Evolutionary conservation across 1,140 invertebrate species (phyloP).

Genomic region (Batillaria attramentaria): DNA sequence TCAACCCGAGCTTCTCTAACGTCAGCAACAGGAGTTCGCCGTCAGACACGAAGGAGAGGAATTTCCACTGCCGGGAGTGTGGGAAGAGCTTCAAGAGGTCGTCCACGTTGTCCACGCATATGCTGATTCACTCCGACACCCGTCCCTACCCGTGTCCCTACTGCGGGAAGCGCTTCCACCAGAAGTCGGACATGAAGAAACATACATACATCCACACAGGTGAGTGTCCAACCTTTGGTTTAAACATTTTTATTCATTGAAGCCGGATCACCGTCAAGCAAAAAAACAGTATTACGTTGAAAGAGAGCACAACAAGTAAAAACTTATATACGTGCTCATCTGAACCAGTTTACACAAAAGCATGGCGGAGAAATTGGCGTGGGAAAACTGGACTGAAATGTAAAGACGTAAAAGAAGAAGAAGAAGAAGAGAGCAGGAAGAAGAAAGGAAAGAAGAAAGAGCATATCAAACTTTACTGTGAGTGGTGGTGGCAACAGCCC

Average conservation of each 20-base stretch:
- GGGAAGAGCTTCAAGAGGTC: constrained; percentile 98
- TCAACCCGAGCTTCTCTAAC: not conserved
- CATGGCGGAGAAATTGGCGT: too few species aligned
- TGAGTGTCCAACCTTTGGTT: constrained; percentile 69
- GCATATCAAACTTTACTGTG: too few species aligned
- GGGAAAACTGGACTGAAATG: too few species aligned
- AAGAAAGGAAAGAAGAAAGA: too few species aligned
- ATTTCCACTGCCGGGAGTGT: constrained; percentile 96
- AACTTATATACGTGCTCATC: too few species aligned
- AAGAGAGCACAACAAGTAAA: too few species aligned
- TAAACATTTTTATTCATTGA: constrained; percentile 57
- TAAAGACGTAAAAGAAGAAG: too few species aligned
- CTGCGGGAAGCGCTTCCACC: constrained; percentile 97
- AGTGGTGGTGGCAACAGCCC: too few species aligned
- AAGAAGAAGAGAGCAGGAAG: too few species aligned
- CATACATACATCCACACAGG: constrained; percentile 99
- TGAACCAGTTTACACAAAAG: too few species aligned
- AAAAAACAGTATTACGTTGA: constrained; percentile 97
- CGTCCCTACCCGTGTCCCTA: constrained; percentile 71
- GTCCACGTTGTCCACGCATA: constrained; percentile 96
- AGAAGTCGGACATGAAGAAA: constrained; percentile 99
- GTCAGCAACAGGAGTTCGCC: not conserved
- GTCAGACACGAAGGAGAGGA: constrained; percentile 53
- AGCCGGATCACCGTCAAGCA: constrained; percentile 98
- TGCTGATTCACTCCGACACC: constrained; percentile 98